Base-by-base conservation (phyloP, 2,113 vertebrate genomes). In the Lepisosteus oculatus region DNA sequence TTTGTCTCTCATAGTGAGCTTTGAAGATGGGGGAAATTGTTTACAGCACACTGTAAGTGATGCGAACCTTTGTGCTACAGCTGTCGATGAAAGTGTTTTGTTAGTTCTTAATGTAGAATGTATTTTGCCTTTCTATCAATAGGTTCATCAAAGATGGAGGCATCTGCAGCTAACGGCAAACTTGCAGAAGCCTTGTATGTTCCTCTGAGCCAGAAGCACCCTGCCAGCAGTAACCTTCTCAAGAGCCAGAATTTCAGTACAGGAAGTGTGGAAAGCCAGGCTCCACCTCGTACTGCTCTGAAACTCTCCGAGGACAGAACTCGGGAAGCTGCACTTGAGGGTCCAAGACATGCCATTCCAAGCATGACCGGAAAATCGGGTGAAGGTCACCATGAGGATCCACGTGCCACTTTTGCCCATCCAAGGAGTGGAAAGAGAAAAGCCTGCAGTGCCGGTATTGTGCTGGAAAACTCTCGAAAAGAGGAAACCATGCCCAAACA, bases 161-260 rank as follows among this genome's bases (percentile, higher is more conserved):
- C 3, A 3, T 7, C 64, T 15, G 8, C 77, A 65, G 11, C 44
- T 72, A 72, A 62, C n/a, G 67, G 66, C 14, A 63, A 67, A 67
- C 54, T 72, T 73, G 72, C 43, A 42, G 74, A 77, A 69, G 0
- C 63, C 3, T 43, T 65, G 11, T 51, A 41, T 43, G 54, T 43
- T 4, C 57, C 45, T 17, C 78, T 79, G 45, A 71, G 15, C 69
- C 79, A 74, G 61, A 83, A 65, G 65, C 76, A 8, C 5, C 8
- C 76, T 3, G 3, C 71, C 1, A 61, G 61, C 12, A 6, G 64
- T 0, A 68, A 71, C 47, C 61, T 61, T 9, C 67, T 71, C 45
- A 75, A 79, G 55, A 72, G 43, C n/a, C 43, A 64, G 2, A 63
- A 54, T 67, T 65, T 13, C 79, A 78, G 41, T 29, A 29, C 67